phyloP scores from a whole-genome alignment of 2,113 vertebrate genomes.

The Tachysurus fulvidraco region DNA sequence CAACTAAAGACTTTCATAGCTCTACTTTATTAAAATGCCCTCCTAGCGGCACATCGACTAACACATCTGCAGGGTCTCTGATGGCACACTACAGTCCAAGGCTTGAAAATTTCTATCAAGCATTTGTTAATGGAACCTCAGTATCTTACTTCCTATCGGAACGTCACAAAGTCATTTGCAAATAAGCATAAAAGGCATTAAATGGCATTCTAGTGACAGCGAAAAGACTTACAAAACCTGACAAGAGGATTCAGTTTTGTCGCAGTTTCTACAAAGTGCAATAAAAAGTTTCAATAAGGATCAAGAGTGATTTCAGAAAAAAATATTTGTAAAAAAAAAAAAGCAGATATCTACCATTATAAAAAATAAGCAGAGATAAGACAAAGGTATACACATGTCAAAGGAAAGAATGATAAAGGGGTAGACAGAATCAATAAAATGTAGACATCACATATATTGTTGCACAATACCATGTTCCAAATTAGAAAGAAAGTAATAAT shows the following conservation, averaged over 20 bases:
- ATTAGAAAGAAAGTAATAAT: constrained; percentile 28
- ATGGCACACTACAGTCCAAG: neutral
- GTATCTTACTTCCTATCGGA: constrained; percentile 15
- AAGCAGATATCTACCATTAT: constrained; percentile 34
- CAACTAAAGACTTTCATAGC: constrained; percentile 43
- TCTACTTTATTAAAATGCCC: constrained; percentile 23
- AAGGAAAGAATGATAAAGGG: constrained; percentile 1
- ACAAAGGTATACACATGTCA: neutral
- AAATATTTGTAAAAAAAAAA: constrained; percentile 45
- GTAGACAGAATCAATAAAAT: neutral
- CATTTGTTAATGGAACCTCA: constrained; percentile 19
- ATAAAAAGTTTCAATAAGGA: constrained; percentile 63
- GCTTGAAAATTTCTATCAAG: constrained; percentile 26
- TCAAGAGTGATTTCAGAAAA: constrained; percentile 53
- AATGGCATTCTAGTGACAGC: constrained; percentile 39
- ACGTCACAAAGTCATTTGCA: constrained; percentile 25
- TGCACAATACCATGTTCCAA: constrained; percentile 21
- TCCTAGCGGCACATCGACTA: constrained; percentile 22
- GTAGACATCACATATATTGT: constrained; percentile 1
- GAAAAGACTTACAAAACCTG: constrained; percentile 52
- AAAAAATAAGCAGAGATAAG: constrained; percentile 34
- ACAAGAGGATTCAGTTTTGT: constrained; percentile 52
- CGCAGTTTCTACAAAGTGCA: constrained; percentile 62
- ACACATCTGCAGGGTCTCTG: constrained; percentile 30
- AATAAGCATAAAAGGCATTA: constrained; percentile 42